Conservation (phyloP, 2,797 vertebrate species). For the Valencia hispanica region DNA sequence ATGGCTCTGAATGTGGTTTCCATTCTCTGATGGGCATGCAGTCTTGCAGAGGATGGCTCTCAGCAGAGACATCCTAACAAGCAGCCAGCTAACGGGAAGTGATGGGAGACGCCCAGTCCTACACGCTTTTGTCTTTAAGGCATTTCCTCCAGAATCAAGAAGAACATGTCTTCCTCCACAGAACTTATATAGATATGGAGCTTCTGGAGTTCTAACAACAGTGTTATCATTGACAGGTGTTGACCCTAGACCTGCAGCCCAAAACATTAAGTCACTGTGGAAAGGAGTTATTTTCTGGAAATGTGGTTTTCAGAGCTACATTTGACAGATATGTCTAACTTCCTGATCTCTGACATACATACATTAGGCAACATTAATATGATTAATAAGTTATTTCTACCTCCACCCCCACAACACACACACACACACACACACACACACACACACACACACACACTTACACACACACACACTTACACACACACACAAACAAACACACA, state of each 20-base stretch:
- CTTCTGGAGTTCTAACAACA: too few species aligned
- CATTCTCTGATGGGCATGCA: neutral
- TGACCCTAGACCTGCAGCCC: neutral
- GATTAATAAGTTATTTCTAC: neutral
- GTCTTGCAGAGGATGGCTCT: neutral
- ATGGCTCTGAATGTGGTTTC: neutral
- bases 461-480: too few species aligned
- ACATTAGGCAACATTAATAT: neutral
- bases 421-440: too few species aligned
- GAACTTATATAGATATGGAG: neutral
- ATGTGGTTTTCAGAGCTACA: neutral
- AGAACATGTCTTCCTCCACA: constrained; percentile 19
- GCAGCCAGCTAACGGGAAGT: constrained; percentile 49
- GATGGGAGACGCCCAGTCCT: constrained; percentile 10
- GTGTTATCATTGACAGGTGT: neutral
- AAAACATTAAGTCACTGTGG: neutral
- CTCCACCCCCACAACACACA: neutral
- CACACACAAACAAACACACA: too few species aligned
- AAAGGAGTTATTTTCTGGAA: neutral
- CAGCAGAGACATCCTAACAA: neutral
- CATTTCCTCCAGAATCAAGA: constrained; percentile 6
- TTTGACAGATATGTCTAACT: neutral
- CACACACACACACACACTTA: too few species aligned
- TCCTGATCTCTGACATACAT: neutral
- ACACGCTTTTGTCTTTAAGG: constrained; percentile 24